phyloP scores from a whole-genome alignment of 2,888 invertebrate genomes.

The Drosophila mercatorum region DNA sequence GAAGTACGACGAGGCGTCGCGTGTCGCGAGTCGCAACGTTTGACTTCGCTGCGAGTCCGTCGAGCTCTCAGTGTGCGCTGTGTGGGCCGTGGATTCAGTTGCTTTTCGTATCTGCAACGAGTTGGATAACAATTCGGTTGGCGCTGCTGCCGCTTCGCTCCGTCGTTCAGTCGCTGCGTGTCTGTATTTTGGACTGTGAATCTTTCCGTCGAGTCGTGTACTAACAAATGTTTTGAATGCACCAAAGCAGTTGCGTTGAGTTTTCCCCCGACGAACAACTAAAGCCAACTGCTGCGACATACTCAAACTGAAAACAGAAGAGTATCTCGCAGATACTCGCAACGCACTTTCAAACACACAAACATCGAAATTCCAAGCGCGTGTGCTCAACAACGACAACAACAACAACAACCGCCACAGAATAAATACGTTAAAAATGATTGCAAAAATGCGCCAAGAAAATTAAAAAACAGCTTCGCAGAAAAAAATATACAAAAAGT shows the following conservation, averaged over 20 bases:
- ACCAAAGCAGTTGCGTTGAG: constrained; percentile 39
- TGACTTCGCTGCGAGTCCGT: constrained; percentile 19
- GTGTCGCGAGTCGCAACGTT: constrained; percentile 11
- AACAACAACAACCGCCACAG: neutral
- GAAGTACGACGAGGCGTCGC: constrained; percentile 5
- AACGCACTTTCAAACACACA: constrained; percentile 26
- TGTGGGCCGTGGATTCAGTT: constrained; percentile 54
- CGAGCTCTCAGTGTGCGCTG: constrained; percentile 43
- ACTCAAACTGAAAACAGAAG: constrained; percentile 6
- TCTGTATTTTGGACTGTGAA: constrained; percentile 35
- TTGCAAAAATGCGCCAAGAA: constrained; percentile 54
- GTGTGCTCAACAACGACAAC: constrained; percentile 49
- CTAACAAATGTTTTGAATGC: constrained; percentile 1
- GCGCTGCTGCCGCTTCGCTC: constrained; percentile 47
- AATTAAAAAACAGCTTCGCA: constrained; percentile 33
- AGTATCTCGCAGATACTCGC: constrained; percentile 39
- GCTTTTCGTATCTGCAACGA: constrained; percentile 70
- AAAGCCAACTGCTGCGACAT: constrained; percentile 36
- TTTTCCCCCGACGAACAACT: constrained; percentile 32
- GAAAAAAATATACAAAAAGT: constrained; percentile 25
- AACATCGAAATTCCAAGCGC: constrained; percentile 39
- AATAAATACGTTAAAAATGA: constrained; percentile 12
- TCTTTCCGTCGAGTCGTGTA: constrained; percentile 13
- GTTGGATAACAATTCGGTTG: constrained; percentile 67
- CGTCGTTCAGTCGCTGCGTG: constrained; percentile 35